Conservation (phyloP, 2,113 vertebrate species). For the Protobothrops mucrosquamatus region DNA sequence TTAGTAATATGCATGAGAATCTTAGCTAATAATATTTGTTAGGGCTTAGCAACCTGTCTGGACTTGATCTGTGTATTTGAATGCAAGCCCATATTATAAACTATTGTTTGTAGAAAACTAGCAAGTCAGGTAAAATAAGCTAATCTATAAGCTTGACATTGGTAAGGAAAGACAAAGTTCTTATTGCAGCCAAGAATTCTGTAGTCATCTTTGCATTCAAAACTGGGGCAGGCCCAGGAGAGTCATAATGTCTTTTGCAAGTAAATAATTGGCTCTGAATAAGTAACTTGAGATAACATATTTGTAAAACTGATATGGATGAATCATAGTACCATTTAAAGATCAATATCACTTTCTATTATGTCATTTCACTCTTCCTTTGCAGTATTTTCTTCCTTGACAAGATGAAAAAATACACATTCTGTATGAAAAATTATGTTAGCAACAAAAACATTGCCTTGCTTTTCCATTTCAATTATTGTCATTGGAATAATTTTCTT, state of each 20-base stretch:
- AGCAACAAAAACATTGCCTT: constrained; percentile 12
- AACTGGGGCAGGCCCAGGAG: background rate
- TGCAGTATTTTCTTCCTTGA: background rate
- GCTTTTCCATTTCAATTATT: background rate
- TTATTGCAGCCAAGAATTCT: background rate
- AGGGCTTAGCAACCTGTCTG: background rate
- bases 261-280: background rate
- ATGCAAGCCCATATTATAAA: background rate
- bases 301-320: background rate
- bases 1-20: constrained; percentile 5
- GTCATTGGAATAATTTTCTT: background rate
- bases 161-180: background rate
- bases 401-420: background rate
- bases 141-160: background rate
- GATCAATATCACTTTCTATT: constrained; percentile 11
- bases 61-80: background rate
- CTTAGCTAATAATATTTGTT: background rate
- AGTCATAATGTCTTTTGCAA: background rate
- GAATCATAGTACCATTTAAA: background rate
- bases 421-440: constrained; percentile 14
- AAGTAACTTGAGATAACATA: background rate
- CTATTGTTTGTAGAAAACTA: background rate
- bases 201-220: background rate
- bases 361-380: background rate
- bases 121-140: background rate